Evolutionary conservation across 2,797 vertebrate genomes (phyloP).

Genomic region (Garrulus glandarius): DNA sequence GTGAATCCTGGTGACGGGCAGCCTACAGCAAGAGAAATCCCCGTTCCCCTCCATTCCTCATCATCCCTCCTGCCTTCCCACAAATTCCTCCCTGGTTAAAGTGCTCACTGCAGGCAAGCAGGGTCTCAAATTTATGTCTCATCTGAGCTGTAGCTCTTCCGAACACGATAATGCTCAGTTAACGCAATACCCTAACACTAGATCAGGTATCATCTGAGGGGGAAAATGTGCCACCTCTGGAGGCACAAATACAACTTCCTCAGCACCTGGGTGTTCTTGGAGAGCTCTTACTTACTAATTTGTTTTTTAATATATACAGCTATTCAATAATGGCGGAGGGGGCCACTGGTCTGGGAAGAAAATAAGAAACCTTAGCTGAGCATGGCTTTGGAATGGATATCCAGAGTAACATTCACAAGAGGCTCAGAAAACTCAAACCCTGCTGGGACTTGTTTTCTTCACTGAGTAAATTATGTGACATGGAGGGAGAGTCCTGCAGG

Average conservation of each 20-base stretch:
- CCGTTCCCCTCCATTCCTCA: neutral
- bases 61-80: neutral
- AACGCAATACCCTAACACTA: neutral
- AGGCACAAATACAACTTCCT: constrained; percentile 5
- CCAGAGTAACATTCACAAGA: neutral
- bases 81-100: neutral
- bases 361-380: neutral
- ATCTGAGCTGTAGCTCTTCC: neutral
- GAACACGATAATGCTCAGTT: neutral
- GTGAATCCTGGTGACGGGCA: neutral
- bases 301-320: constrained; percentile 3
- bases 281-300: constrained; percentile 2
- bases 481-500: constrained; percentile 8
- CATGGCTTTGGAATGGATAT: neutral
- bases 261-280: constrained; percentile 20
- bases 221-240: neutral
- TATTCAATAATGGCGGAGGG: neutral
- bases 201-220: neutral
- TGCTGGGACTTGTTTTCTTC: neutral
- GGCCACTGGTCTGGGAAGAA: neutral
- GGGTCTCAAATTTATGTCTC: neutral
- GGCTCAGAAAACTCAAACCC: neutral
- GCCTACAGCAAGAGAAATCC: neutral
- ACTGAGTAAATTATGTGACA: neutral
- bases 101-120: neutral